Evolutionary conservation across 2,888 invertebrate species (phyloP), one percentile per base, ranked within the genome.

Genomic region (Chorisops tibialis): DNA sequence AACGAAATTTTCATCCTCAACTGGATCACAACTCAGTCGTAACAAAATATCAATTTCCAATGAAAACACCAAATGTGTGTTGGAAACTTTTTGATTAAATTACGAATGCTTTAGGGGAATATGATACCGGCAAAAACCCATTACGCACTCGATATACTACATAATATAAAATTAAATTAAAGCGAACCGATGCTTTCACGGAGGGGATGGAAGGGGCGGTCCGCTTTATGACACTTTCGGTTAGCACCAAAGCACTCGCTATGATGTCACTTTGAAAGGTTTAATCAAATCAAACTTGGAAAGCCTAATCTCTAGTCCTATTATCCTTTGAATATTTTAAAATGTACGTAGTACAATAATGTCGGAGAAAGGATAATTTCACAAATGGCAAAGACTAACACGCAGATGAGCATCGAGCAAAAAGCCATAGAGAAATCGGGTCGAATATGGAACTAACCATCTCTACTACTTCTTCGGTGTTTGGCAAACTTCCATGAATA

Each of bases 291-390:
- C 59, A 59, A 59, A 59, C 59, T 59, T 37, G 47, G 59, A 48
- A 59, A 48, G 18, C 59, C 59, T 41, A 41, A 41, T 41, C 41
- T 41, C 41, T 41, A 48, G 47, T 56, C 45, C 59, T 59, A 48
- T 59, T 59, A 47, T 59, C 47, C 59, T 59, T 59, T 59, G 45
- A 59, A 59, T 59, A 59, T 48, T 59, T 59, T 59, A 59, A 59
- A 59, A 59, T 22, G 21, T 35, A 47, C 30, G 48, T 21, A n/a
- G n/a, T n/a, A 59, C 30, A 45, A 45, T 35, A 30, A 30, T 22
- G 45, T 12, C 38, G 52, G 21, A 39, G 39, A 19, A 38, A 21
- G 30, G 14, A 30, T 50, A 35, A 35, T 50, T 50, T 50, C 49
- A 16, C 30, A 50, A 50, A 50, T 50, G 49, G 49, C n/a, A n/a